Evolutionary conservation across 1,140 invertebrate species (phyloP), one percentile per base, ranked within the genome.

Genomic region (Lepidurus arcticus): DNA sequence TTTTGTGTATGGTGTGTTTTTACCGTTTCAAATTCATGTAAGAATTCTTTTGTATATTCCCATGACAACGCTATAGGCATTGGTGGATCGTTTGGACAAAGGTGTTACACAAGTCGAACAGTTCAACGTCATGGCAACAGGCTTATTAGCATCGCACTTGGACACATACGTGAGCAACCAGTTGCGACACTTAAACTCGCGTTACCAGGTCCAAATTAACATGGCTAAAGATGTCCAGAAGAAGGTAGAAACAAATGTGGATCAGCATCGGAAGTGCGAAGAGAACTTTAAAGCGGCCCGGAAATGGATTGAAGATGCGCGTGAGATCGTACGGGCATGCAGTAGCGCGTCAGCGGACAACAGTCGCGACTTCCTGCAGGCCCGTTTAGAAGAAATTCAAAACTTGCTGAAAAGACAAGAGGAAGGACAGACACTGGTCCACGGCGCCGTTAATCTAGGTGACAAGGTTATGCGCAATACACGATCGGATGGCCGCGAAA

Each of bases 131-230:
- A 90, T 90, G 1, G 92, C 94, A 6, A 87, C 92, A 73, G 88
- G 88, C 26, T 85, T 97, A 13, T 83, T 95, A 0, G 89, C 92
- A 73, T 95, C 94, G 1, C 93, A 95, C 82, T 85, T 96, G 34
- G 95, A 98, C 82, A 92, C 92, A 0, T 95, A 95, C 82, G 92
- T 98, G 0, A 94, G 92, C 81, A 96, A 95, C 83, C 95, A 98
- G 84, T 86, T 98, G 34, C 89, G 93, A 79, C 92, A 94, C 83
- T 86, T 97, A n/a, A 94, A 94, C 83, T 95, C 94, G 0, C 88
- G 95, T 81, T 97, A 96, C 84, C 93, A 96, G 87, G 85, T 86
- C 13, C 90, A 96, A 83, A 88, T 95, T 0, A 96, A 96, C 83
- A 88, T 96, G 80, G 94, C 92, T 0, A 96, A 96, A 85, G 96